Evolutionary conservation across 2,888 invertebrate genomes (phyloP), one percentile per base, ranked within the genome.

Genomic region (Sinohyriopsis cumingii): DNA sequence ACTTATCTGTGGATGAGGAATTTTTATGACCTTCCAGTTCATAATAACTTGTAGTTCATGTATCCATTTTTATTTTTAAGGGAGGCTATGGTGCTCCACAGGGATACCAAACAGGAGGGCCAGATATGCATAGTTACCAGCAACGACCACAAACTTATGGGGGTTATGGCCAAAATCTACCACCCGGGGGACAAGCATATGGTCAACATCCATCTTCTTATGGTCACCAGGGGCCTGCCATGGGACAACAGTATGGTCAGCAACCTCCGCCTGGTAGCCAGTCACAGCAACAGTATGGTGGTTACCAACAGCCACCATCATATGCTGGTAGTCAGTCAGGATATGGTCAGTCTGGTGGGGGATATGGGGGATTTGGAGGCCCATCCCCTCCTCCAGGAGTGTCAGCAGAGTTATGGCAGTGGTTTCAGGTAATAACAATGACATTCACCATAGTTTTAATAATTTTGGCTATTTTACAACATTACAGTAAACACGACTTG

Each of bases 381-480:
- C 72, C 78, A 60, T 79, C 79, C 4, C 78, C 84, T 55, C 88
- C 87, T 3, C 85, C 87, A 24, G 88, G 88, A 25, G 80, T 89
- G 57, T 81, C 77, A 72, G 85, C 77, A 63, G 87, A 88, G 56
- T 67, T 89, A 1, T 89, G 89, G 89, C 77, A 82, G n/a, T 89
- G 88, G 89, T 90, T 90, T 77, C 86, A 86, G 85, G 88, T 88
- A 71, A 69, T 24, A 45, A 45, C 25, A 28, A 33, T 15, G 28
- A 15, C 19, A 45, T 12, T 33, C 57, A 6, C 1, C n/a, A 19
- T 22, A 18, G 22, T 67, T n/a, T 22, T 12, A 45, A 15, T 15
- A 45, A 15, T 33, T 1, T 33, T 33, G 45, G 45, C 45, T 33
- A 1, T 1, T 33, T 9, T 1, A 45, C 2, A 45, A 45, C 3